Base-by-base conservation (phyloP, 2,797 vertebrate species). In the Delichon dasypus region DNA sequence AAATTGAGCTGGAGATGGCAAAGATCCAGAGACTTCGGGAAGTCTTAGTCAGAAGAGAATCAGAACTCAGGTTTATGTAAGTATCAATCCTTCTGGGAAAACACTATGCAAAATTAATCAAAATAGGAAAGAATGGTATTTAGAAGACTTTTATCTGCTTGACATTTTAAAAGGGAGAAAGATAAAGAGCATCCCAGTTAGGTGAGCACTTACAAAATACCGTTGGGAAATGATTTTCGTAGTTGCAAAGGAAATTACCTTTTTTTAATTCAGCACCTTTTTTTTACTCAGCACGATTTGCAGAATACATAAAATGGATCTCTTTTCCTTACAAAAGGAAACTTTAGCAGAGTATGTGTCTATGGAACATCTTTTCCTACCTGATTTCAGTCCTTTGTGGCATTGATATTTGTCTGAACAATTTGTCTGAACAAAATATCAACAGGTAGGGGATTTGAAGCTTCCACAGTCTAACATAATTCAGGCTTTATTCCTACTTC, bases 51-150 rank as follows among this genome's bases (percentile, higher is more conserved):
- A 98, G 99, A 73, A 97, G 99, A 68, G 99, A 99, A 97, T 99
- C 99, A 1, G 99, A 99, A 94, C 98, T 99, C 94, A 98, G 99
- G 95, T 99, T 99, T 98, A 99, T 99, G 99, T 99, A 97, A 99
- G 99, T 98, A 96, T 86, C 70, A 81, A 13, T 84, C 81, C 66
- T 71, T 84, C 48, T 55, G 83, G 89, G 85, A 93, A 85, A 89
- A 32, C n/a, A 48, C 71, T 27, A 81, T 93, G 80, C 81, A 95
- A 89, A 92, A 94, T 87, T 94, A 91, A 93, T 95, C 91, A 76
- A 93, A 89, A 94, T 30, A 70, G 80, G 45, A 88, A 70, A 60
- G 65, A 67, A 79, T 62, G 67, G 75, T 86, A 77, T 80, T 92
- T 87, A 90, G 88, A 79, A 65, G 50, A 89, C 93, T 53, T 27